These are phyloP conservation scores for Diloba caeruleocephala DNA, from an alignment of 2,888 invertebrate species.

Conservation along the genomic window DNA sequence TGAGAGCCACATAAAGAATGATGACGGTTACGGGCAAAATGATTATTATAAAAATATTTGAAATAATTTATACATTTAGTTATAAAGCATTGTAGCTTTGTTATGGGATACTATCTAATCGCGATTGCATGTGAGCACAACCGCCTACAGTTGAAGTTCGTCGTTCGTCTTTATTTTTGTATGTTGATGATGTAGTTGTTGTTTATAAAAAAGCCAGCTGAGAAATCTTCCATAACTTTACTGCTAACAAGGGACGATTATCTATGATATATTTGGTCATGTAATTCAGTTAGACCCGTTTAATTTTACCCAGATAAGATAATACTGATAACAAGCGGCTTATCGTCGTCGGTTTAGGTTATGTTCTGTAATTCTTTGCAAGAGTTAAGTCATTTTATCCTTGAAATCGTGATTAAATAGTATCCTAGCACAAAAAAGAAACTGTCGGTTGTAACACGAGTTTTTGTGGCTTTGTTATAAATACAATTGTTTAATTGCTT, in stretches of 20 bases:
- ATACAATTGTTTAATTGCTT: slow-evolving; percentile 34
- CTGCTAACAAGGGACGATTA: slow-evolving; percentile 17
- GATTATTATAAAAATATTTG: too few relatives aligned
- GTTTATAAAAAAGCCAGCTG: not conserved
- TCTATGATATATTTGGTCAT: slow-evolving; percentile 76
- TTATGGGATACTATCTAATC: too few relatives aligned
- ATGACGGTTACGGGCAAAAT: too few relatives aligned
- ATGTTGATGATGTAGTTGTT: too few relatives aligned
- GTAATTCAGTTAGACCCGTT: slow-evolving; percentile 75
- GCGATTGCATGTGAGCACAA: too few relatives aligned
- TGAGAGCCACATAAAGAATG: too few relatives aligned
- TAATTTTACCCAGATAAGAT: slow-evolving; percentile 83
- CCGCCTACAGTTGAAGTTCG: too few relatives aligned
- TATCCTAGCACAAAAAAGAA: slow-evolving; percentile 49
- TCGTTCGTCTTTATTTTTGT: too few relatives aligned
- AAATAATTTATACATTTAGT: too few relatives aligned
- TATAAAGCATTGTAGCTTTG: too few relatives aligned
- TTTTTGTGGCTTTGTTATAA: slow-evolving; percentile 32
- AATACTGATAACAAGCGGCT: slow-evolving; percentile 68
- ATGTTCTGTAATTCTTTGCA: slow-evolving; percentile 46
- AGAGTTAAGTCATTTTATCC: slow-evolving; percentile 44
- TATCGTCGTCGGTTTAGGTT: slow-evolving; percentile 63
- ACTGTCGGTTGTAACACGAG: slow-evolving; percentile 24
- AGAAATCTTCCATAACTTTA: slow-evolving; percentile 12
- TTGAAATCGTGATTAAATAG: slow-evolving; percentile 49